A percentile compares a stretch with the other conserved stretches of the same genome.
Conservation (phyloP, 2,888 invertebrate species). For the Stomorhina lunata region DNA sequence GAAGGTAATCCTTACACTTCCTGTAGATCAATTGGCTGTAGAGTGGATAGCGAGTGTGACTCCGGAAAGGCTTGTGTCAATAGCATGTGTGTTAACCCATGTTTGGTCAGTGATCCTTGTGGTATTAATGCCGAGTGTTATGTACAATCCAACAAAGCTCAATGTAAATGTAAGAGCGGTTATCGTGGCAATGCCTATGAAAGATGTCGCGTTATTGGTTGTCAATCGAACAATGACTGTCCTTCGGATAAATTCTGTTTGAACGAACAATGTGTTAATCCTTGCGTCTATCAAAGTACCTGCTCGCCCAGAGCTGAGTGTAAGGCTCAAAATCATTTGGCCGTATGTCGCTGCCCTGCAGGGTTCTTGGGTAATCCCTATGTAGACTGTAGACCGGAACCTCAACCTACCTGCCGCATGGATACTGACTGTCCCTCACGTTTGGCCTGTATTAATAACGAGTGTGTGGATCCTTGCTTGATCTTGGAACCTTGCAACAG, state of each 20-base stretch:
- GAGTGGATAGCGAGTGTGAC: conserved; percentile 90
- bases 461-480: conserved; percentile 91
- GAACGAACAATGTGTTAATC: conserved; percentile 91
- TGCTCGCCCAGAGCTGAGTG: conserved; percentile 91
- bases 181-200: conserved; percentile 89
- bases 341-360: conserved; percentile 91
- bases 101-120: conserved; percentile 89
- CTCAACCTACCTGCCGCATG: conserved; percentile 87
- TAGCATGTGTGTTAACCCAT: conserved; percentile 92
- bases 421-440: conserved; percentile 91
- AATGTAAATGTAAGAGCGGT: conserved; percentile 90
- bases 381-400: conserved; percentile 87
- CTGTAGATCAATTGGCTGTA: conserved; percentile 90
- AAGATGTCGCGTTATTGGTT: conserved; percentile 89
- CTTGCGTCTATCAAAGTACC: conserved; percentile 88
- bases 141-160: conserved; percentile 85
- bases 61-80: conserved; percentile 91
- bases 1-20: conserved; percentile 92
- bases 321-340: conserved; percentile 88
- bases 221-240: conserved; percentile 92
- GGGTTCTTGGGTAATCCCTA: conserved; percentile 91
- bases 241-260: conserved; percentile 91
- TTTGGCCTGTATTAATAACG: conserved; percentile 89
- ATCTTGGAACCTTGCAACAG: conserved; percentile 88
- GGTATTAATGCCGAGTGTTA: conserved; percentile 91